These are phyloP conservation scores for Halcyon leucocephala DNA, from an alignment of 2,797 vertebrate species.

Conservation along the genomic window DNA sequence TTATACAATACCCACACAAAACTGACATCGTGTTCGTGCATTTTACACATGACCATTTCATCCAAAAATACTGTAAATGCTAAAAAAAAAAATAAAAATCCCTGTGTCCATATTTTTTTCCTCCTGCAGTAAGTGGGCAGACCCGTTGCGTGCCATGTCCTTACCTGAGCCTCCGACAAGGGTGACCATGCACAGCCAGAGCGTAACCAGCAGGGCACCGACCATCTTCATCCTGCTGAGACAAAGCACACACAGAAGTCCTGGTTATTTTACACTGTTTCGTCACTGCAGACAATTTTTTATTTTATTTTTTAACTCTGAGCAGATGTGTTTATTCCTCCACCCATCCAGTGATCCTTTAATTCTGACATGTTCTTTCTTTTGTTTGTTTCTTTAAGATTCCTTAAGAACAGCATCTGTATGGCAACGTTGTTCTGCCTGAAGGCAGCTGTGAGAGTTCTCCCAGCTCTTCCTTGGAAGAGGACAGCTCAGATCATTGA, in stretches of 20 bases:
- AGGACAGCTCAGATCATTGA: background rate
- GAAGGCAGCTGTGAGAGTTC: background rate
- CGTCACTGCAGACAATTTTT: background rate
- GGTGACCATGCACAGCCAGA: slow-evolving; percentile 65
- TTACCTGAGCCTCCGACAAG: slow-evolving; percentile 71
- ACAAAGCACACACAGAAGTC: background rate
- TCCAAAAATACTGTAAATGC: background rate
- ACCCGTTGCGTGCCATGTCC: background rate
- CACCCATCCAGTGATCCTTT: background rate
- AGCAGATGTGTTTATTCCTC: background rate
- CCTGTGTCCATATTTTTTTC: background rate
- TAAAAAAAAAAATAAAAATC: background rate
- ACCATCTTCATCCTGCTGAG: slow-evolving; percentile 77
- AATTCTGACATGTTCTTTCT: background rate
- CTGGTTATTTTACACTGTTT: background rate
- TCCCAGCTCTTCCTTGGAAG: background rate
- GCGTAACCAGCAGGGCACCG: slow-evolving; percentile 17
- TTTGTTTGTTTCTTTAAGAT: background rate
- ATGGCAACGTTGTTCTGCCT: background rate
- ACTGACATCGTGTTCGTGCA: rapidly evolving
- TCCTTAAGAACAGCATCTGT: background rate
- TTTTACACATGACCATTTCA: background rate
- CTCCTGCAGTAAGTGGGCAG: rapidly evolving
- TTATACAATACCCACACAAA: background rate
- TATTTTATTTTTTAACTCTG: background rate